A percentile compares a stretch with the other conserved stretches of the same genome.
phyloP scores from a whole-genome alignment of 64 coral and sea anemone genomes.

The Platygyra sinensis region DNA sequence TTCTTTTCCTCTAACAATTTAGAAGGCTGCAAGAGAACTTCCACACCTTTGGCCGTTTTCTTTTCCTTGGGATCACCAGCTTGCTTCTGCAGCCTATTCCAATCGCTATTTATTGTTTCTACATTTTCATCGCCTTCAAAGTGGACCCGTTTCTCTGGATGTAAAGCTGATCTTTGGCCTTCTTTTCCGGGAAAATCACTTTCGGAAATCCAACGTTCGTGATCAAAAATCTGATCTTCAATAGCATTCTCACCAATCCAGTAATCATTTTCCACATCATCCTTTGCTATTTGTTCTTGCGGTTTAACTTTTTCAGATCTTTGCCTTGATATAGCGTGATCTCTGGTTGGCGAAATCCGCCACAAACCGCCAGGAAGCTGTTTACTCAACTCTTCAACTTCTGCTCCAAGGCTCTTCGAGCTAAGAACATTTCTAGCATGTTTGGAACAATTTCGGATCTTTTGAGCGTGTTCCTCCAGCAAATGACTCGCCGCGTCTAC shows the following conservation, averaged over 20 bases:
- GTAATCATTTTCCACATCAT: slow-evolving; percentile 26
- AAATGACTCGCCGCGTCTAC: slow-evolving; percentile 77
- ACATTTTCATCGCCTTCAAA: slow-evolving; percentile 40
- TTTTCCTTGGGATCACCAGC: not conserved
- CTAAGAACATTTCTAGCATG: slow-evolving; percentile 78
- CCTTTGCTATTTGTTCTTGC: not conserved
- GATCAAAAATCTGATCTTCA: slow-evolving; percentile 14
- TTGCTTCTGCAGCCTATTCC: slow-evolving; percentile 6
- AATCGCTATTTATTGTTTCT: slow-evolving; percentile 10
- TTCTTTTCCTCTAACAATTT: slow-evolving; percentile 76
- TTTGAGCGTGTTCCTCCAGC: slow-evolving; percentile 65
- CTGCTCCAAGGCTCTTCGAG: slow-evolving; percentile 63
- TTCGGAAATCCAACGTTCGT: not conserved
- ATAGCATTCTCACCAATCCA: slow-evolving; percentile 67
- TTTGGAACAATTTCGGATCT: slow-evolving; percentile 65
- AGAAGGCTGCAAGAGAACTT: slow-evolving; percentile 67
- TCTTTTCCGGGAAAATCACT: not conserved
- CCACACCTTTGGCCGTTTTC: slow-evolving; percentile 25
- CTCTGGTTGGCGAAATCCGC: slow-evolving; percentile 22
- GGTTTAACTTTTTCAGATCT: not conserved
- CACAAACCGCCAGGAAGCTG: slow-evolving; percentile 78
- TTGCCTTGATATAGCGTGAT: slow-evolving; percentile 19
- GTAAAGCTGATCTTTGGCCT: slow-evolving; percentile 3
- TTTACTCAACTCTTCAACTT: slow-evolving; percentile 36
- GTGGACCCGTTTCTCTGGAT: slow-evolving; percentile 42